These are phyloP conservation scores for Rhinopomastus cyanomelas DNA, from an alignment of 2,113 vertebrate genomes.

Conservation along the genomic window DNA sequence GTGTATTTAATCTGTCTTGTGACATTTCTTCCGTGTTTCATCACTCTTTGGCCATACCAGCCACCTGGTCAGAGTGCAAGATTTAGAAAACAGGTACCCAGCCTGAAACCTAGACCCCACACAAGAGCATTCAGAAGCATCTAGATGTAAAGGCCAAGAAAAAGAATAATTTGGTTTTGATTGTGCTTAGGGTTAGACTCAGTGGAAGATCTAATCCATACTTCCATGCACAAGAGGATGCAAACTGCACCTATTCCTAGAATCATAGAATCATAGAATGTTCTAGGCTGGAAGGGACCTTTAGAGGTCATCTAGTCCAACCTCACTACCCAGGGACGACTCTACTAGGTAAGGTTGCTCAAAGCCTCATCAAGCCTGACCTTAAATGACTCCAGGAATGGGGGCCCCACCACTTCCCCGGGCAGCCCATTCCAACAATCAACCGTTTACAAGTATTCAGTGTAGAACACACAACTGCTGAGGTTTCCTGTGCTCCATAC, in stretches of 20 bases:
- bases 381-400: no score
- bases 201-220: neutral
- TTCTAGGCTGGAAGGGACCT: no score
- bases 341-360: no score
- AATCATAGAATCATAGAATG: no score
- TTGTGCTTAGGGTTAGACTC: neutral
- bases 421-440: no score
- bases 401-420: no score
- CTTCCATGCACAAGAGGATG: neutral
- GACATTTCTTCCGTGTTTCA: neutral
- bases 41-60: neutral
- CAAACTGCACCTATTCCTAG: neutral
- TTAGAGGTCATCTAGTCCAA: no score
- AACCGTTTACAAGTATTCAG: no score
- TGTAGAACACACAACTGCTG: neutral
- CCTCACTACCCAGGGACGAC: no score
- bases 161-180: neutral
- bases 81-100: neutral
- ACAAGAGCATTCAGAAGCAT: neutral
- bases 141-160: neutral
- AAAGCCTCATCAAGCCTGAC: no score
- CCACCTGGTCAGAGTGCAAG: neutral
- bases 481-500: neutral
- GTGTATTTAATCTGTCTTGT: neutral
- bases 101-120: neutral